A percentile compares a stretch with the other conserved stretches of the same genome.
Conservation (phyloP, 2,797 vertebrate species). For the Erethizon dorsatum region DNA sequence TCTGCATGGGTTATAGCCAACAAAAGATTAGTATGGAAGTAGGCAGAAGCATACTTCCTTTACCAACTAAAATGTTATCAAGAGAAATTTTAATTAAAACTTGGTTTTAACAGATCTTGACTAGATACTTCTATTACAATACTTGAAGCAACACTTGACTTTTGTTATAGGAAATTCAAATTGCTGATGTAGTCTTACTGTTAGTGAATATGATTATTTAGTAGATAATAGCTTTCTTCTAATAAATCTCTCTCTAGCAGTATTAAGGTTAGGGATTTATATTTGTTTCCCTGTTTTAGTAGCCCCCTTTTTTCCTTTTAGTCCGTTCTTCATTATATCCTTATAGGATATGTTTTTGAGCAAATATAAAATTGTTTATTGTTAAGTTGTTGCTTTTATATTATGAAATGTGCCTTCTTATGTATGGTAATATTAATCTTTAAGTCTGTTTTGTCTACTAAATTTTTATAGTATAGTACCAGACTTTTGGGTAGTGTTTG, state of each 20-base stretch:
- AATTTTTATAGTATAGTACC: background rate
- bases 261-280: background rate
- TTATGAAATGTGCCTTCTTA: background rate
- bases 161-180: conserved; percentile 45
- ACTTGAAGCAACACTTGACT: background rate
- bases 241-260: background rate
- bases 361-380: conserved; percentile 10
- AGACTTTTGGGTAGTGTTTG: background rate
- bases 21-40: conserved; percentile 38
- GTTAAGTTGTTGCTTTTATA: background rate
- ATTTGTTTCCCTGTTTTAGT: background rate
- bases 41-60: conserved; percentile 5
- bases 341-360: background rate
- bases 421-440: background rate
- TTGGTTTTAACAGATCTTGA: background rate
- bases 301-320: background rate
- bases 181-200: background rate
- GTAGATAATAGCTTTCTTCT: background rate
- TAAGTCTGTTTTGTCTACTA: background rate
- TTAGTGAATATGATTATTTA: conserved; percentile 42
- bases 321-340: background rate
- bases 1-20: conserved; percentile 1
- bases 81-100: conserved; percentile 66
- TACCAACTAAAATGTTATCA: conserved; percentile 53
- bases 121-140: background rate